Conservation (phyloP, 2,113 vertebrate genomes). For the Carassius carassius region DNA sequence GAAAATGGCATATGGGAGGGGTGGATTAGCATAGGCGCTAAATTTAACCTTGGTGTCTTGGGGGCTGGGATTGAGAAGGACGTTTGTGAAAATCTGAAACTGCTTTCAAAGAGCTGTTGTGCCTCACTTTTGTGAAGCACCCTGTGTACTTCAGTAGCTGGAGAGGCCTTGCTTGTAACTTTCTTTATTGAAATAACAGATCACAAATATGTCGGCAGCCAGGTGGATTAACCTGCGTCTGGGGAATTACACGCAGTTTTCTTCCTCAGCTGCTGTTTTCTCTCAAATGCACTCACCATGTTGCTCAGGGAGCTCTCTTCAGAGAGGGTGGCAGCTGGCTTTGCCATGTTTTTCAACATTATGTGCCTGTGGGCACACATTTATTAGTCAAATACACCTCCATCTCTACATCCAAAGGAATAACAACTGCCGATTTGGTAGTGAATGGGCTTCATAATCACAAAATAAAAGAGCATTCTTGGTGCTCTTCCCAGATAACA, state of each 20-base stretch:
- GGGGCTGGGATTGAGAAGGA: conserved; percentile 41
- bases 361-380: conserved; percentile 48
- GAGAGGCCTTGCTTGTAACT: conserved; percentile 49
- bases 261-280: conserved; percentile 67
- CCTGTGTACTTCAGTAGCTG: conserved; percentile 46
- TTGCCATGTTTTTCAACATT: conserved; percentile 61
- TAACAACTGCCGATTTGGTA: conserved; percentile 5
- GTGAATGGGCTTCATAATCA: not conserved
- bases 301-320: conserved; percentile 53
- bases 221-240: conserved; percentile 46
- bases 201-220: conserved; percentile 49
- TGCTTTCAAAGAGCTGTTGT: conserved; percentile 24
- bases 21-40: conserved; percentile 62
- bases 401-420: conserved; percentile 32
- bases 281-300: conserved; percentile 53
- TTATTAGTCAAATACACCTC: conserved; percentile 21
- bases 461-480: conserved; percentile 5
- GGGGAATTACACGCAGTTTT: conserved; percentile 57
- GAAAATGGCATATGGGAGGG: conserved; percentile 40
- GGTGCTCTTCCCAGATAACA: not conserved
- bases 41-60: conserved; percentile 63
- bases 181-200: conserved; percentile 64
- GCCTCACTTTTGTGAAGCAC: conserved; percentile 48
- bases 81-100: conserved; percentile 48
- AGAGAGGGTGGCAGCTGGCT: conserved; percentile 64